phyloP scores from a whole-genome alignment of 2,113 vertebrate species.

The Neodon shergylaensis region DNA sequence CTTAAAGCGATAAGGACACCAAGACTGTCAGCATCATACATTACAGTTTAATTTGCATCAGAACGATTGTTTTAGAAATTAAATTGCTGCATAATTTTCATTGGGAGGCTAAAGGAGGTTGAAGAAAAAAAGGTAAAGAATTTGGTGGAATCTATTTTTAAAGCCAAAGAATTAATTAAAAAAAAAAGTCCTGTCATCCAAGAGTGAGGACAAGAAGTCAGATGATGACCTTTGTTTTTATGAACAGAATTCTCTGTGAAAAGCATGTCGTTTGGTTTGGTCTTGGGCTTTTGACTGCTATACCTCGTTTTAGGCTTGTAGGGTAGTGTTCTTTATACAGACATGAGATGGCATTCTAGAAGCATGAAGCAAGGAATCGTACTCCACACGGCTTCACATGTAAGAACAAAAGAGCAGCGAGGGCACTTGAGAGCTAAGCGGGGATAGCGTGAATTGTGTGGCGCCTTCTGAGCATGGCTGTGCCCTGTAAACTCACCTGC shows the following conservation, averaged over 20 bases:
- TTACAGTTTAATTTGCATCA: slow-evolving; percentile 6
- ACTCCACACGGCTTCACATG: not conserved
- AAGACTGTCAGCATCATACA: not conserved
- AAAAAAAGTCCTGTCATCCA: not conserved
- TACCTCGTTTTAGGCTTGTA: not conserved
- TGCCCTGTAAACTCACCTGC: not conserved
- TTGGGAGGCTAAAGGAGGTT: slow-evolving; percentile 10
- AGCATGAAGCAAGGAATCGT: not conserved
- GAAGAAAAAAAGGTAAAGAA: not conserved
- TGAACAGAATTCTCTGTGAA: not conserved
- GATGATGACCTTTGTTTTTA: slow-evolving; percentile 42
- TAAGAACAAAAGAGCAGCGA: not conserved
- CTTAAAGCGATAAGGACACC: not conserved
- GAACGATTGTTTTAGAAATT: not conserved
- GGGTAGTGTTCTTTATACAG: not conserved
- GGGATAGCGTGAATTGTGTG: not conserved
- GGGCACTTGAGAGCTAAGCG: slow-evolving; percentile 5
- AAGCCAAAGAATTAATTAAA: not conserved
- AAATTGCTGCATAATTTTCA: not conserved
- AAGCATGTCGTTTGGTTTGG: slow-evolving; percentile 29
- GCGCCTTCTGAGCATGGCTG: not conserved
- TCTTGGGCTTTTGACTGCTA: slow-evolving; percentile 20
- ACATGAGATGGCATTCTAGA: not conserved
- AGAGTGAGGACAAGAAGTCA: slow-evolving; percentile 36
- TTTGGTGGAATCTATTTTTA: slow-evolving; percentile 26